Percentiles rank a stretch among this genome's conserved stretches.
Evolutionary conservation across 1,140 invertebrate genomes (phyloP).

Genomic region (Drosophila melanogaster): Release_6_plus_ISO1_MT NT_033779.5:19128501-19129000

Average conservation of each 20-base stretch:
- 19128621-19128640: constrained; percentile 93
- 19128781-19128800: constrained; percentile 67
- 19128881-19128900: constrained; percentile 39
- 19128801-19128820: constrained; percentile 61
- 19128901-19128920: constrained; percentile 33
- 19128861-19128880: constrained; percentile 67
- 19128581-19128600: constrained; percentile 78
- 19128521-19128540: constrained; percentile 56
- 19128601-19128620: constrained; percentile 90
- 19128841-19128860: constrained; percentile 58
- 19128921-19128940: constrained; percentile 64
- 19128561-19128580: constrained; percentile 76
- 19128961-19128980: not conserved
- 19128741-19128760: constrained; percentile 86
- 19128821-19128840: constrained; percentile 61
- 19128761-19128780: constrained; percentile 85
- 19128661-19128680: constrained; percentile 87
- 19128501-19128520: constrained; percentile 11
- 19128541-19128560: constrained; percentile 77
- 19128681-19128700: constrained; percentile 91
- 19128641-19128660: constrained; percentile 90
- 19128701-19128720: constrained; percentile 89
- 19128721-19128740: constrained; percentile 89
- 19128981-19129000: not conserved
- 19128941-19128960: constrained; percentile 63